These are phyloP conservation scores for Phrixothrix hirtus DNA, from an alignment of 2,888 invertebrate species.

Conservation along the genomic window DNA sequence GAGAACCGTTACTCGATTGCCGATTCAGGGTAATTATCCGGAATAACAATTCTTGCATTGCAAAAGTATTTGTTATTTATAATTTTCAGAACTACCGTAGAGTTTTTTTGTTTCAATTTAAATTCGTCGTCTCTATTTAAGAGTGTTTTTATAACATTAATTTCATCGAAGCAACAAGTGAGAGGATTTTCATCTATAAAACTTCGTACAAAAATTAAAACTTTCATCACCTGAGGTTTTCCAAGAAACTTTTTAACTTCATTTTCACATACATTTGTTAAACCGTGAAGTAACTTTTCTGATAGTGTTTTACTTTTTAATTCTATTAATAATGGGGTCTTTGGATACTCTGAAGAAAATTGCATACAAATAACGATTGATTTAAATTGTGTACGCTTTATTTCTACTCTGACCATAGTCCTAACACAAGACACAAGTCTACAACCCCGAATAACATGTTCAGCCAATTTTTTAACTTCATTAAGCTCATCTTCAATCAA, in stretches of 20 bases:
- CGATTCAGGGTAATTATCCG: constrained; percentile 66
- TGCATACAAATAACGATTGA: constrained; percentile 67
- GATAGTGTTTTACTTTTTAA: constrained; percentile 72
- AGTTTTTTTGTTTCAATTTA: constrained; percentile 69
- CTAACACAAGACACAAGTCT: constrained; percentile 68
- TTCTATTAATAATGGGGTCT: constrained; percentile 63
- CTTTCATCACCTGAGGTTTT: constrained; percentile 63
- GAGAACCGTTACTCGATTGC: constrained; percentile 57
- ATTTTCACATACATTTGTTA: constrained; percentile 66
- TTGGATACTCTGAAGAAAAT: constrained; percentile 69
- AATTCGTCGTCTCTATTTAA: constrained; percentile 61
- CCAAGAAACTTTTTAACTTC: constrained; percentile 63
- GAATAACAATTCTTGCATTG: constrained; percentile 63
- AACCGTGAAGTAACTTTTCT: constrained; percentile 63
- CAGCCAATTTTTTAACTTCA: constrained; percentile 66
- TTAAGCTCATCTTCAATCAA: constrained; percentile 68
- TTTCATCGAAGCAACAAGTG: constrained; percentile 73
- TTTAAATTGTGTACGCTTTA: constrained; percentile 67
- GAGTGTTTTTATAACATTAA: constrained; percentile 62
- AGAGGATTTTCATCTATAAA: constrained; percentile 72
- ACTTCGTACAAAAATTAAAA: constrained; percentile 64
- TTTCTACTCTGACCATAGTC: constrained; percentile 68
- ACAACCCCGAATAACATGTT: constrained; percentile 64
- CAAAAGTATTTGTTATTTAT: constrained; percentile 65
- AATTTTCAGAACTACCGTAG: constrained; percentile 62